A percentile compares a stretch with the other conserved stretches of the same genome.
These are phyloP conservation scores for Lampris incognitus DNA, from an alignment of 2,113 vertebrate genomes.

Conservation along the genomic window DNA sequence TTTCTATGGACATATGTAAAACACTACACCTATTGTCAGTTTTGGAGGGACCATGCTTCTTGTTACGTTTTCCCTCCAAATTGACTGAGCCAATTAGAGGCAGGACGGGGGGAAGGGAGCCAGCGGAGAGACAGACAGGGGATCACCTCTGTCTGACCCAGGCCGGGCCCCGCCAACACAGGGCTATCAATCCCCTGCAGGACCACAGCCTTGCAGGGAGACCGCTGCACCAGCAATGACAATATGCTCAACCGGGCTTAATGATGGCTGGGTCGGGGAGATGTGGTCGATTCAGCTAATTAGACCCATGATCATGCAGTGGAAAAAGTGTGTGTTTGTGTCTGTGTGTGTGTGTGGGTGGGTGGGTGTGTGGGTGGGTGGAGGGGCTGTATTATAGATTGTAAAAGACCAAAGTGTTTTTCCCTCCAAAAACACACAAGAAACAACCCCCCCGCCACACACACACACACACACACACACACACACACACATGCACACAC, in stretches of 20 bases:
- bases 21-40: slow-evolving; percentile 76
- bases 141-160: slow-evolving; percentile 73
- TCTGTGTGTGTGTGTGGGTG: neutral
- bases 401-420: slow-evolving; percentile 31
- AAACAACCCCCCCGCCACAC: slow-evolving; percentile 12
- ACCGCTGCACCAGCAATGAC: slow-evolving; percentile 49
- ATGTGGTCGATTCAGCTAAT: slow-evolving; percentile 57
- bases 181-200: slow-evolving; percentile 38
- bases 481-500: slow-evolving; percentile 11
- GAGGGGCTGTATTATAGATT: slow-evolving; percentile 4
- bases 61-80: slow-evolving; percentile 78
- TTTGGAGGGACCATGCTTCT: slow-evolving; percentile 77
- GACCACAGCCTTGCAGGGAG: slow-evolving; percentile 24
- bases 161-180: slow-evolving; percentile 64
- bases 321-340: slow-evolving; percentile 37
- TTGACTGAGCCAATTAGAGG: slow-evolving; percentile 73
- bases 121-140: slow-evolving; percentile 46
- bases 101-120: slow-evolving; percentile 45
- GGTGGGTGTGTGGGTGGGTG: neutral
- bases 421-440: slow-evolving; percentile 54
- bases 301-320: slow-evolving; percentile 63
- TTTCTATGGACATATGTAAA: slow-evolving; percentile 75
- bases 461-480: slow-evolving; percentile 10
- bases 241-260: slow-evolving; percentile 53
- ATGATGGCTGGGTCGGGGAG: slow-evolving; percentile 17